phyloP scores from a whole-genome alignment of 2,797 vertebrate species.

The Bradypodion pumilum region DNA sequence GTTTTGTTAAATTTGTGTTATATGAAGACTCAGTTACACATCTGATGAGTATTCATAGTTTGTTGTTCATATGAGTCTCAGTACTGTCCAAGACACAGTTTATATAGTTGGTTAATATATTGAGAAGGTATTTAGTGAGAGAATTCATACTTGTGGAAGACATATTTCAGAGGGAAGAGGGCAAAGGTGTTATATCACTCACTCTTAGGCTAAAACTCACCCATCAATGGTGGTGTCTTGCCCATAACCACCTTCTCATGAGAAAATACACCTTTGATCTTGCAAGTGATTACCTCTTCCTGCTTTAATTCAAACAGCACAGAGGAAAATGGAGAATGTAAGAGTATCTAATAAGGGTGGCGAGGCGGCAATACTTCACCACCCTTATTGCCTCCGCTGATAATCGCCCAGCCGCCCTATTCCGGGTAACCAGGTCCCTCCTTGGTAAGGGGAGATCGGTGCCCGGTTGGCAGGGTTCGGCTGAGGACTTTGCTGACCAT shows the following conservation, averaged over 20 bases:
- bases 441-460: no score
- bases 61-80: no score
- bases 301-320: background rate
- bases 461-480: no score
- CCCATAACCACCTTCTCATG: background rate
- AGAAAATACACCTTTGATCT: background rate
- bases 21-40: background rate
- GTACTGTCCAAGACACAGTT: no score
- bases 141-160: background rate
- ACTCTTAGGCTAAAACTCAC: background rate
- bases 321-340: background rate
- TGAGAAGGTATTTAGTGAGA: background rate
- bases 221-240: background rate
- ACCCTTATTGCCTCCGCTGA: no score
- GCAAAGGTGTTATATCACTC: background rate
- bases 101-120: no score
- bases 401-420: no score
- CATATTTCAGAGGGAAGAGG: background rate
- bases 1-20: no score
- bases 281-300: background rate
- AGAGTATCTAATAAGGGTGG: background rate
- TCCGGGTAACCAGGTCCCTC: no score
- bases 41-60: no score
- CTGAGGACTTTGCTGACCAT: no score
- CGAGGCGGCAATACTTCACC: no score